Base-by-base conservation (phyloP, 2,888 invertebrate species). In the Cosmia trapezina region DNA sequence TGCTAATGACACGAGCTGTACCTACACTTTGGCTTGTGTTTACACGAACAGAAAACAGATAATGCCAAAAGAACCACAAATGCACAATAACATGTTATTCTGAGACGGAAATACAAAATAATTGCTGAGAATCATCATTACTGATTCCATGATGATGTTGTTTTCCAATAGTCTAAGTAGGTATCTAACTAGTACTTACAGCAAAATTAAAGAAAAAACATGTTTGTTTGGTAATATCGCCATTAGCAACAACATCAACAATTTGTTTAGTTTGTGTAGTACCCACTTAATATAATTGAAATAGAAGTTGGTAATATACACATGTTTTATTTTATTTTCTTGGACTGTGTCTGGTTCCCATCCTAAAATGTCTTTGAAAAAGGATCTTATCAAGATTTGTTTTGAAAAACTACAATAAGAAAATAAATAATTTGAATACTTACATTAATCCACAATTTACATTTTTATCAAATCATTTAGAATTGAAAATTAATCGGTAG, bases 11-110 rank as follows among this genome's bases (percentile, higher is more conserved):
- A 79, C 76, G 66, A 73, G 67, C 43, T 49, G 72, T 69, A 70
- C 82, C 66, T 77, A 76, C 80, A 81, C 82, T 75, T 59, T 65
- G 71, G 64, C 76, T 76, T 68, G 57, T 80, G 80, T 84, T 84
- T 83, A 81, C 75, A 63, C 70, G 60, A 59, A 84, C 72, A 80
- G 56, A 73, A 78, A 71, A 70, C 60, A 83, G 77, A 87, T 86
- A 84, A 81, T 78, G 80, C 61, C 67, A 75, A 80, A 83, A 76
- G 73, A 82, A 80, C 78, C 82, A 83, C 73, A 81, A 85, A 80
- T 83, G 77, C 81, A 83, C 73, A 85, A 85, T 76, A 86, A 86
- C 84, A 83, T 83, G 82, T 86, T 86, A 78, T 85, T 87, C 70
- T 78, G 47, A 65, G 65, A 78, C 78, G 73, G 78, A 80, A 80